A percentile compares a stretch with the other conserved stretches of the same genome.
Conservation (phyloP, 2,113 vertebrate species). For the Chaenogobius annularis region DNA sequence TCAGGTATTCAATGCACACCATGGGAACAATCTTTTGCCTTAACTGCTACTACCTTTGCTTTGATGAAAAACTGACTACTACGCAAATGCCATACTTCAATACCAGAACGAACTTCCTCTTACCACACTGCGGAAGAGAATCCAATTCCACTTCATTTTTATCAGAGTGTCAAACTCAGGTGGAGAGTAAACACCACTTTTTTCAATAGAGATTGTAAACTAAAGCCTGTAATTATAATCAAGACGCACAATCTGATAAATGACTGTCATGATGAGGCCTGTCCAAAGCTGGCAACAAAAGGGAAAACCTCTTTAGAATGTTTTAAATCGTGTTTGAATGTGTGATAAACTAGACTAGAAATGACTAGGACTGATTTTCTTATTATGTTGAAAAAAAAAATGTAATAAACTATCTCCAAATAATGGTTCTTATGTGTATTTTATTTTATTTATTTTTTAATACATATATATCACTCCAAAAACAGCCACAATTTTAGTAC, state of each 20-base stretch:
- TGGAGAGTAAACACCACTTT: conserved; percentile 47
- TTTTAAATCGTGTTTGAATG: conserved; percentile 36
- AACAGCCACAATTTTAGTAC: background rate
- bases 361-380: conserved; percentile 17
- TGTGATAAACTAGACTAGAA: conserved; percentile 9
- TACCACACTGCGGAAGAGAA: background rate
- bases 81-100: conserved; percentile 52
- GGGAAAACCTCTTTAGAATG: conserved; percentile 32
- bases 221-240: conserved; percentile 36
- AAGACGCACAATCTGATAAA: conserved; percentile 48
- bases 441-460: no score
- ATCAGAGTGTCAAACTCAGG: conserved; percentile 42
- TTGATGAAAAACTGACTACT: conserved; percentile 45
- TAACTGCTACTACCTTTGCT: conserved; percentile 62
- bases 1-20: conserved; percentile 67
- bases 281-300: conserved; percentile 43
- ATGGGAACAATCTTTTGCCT: conserved; percentile 67
- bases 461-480: background rate
- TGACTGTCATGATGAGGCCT: conserved; percentile 31
- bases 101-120: background rate
- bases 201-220: conserved; percentile 52
- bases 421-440: background rate
- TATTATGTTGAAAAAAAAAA: conserved; percentile 13
- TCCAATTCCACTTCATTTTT: conserved; percentile 5
- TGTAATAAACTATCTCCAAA: conserved; percentile 36